phyloP scores from a whole-genome alignment of 2,888 invertebrate species.

The Invenusta paracnida region DNA sequence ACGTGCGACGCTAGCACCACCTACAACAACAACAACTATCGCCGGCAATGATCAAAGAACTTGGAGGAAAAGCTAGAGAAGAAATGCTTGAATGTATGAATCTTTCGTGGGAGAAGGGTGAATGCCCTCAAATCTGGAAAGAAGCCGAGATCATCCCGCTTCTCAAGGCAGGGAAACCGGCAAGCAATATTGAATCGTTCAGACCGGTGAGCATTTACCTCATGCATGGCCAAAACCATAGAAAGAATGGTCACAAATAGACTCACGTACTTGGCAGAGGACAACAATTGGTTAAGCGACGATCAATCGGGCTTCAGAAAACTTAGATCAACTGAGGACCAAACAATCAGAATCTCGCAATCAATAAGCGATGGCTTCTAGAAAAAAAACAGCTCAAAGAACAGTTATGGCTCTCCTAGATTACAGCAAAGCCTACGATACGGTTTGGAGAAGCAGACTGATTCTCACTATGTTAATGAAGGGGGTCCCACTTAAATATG shows the following conservation, averaged over 20 bases:
- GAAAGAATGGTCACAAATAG: neutral
- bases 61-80: neutral
- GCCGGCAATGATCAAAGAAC: neutral
- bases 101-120: neutral
- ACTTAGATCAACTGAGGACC: neutral
- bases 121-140: neutral
- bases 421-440: neutral
- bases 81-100: neutral
- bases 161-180: neutral
- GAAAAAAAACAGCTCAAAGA: neutral
- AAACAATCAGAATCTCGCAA: neutral
- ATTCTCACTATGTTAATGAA: neutral
- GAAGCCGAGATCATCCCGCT: neutral
- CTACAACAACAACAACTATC: too few species aligned
- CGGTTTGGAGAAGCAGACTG: constrained; percentile 1
- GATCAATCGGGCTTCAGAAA: neutral
- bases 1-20: too few species aligned
- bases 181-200: neutral
- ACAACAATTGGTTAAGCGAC: neutral
- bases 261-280: neutral
- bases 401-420: neutral
- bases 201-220: neutral
- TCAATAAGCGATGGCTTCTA: neutral
- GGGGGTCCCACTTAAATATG: neutral
- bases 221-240: neutral